Evolutionary conservation across 2,888 invertebrate genomes (phyloP).

Genomic region (Nematopogon swammerdamellus): DNA sequence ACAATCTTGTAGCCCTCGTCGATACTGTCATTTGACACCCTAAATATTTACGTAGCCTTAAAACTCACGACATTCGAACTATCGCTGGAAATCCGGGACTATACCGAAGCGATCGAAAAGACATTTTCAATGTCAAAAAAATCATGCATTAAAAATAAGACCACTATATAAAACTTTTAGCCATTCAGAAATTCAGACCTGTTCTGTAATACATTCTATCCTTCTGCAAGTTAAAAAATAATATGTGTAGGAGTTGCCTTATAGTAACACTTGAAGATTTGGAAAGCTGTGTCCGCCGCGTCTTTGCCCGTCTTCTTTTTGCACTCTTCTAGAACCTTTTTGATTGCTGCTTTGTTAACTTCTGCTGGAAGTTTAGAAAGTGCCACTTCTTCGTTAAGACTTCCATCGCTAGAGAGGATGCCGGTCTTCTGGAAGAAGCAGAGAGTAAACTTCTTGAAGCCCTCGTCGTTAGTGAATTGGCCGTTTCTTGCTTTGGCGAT

Average conservation of each 20-base stretch:
- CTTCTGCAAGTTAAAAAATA: too few relatives aligned
- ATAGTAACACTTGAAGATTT: conserved; percentile 43
- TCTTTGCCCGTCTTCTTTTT: conserved; percentile 32
- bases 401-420: conserved; percentile 27
- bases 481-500: conserved; percentile 33
- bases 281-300: conserved; percentile 33
- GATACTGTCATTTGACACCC: too few relatives aligned
- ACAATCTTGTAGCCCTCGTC: too few relatives aligned
- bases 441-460: conserved; percentile 36
- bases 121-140: too few relatives aligned
- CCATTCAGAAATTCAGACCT: too few relatives aligned
- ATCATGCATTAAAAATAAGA: too few relatives aligned
- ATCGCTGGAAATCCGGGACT: too few relatives aligned
- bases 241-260: conserved; percentile 31
- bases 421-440: conserved; percentile 46
- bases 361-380: conserved; percentile 34
- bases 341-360: conserved; percentile 28
- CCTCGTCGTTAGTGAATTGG: conserved; percentile 31
- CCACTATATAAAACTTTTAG: too few relatives aligned
- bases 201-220: too few relatives aligned
- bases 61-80: too few relatives aligned
- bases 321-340: conserved; percentile 35
- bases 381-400: conserved; percentile 37
- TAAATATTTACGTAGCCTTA: too few relatives aligned
- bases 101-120: too few relatives aligned